These are phyloP conservation scores for Paradoxurus hermaphroditus DNA, from an alignment of 2,113 vertebrate species.

Conservation along the genomic window DNA sequence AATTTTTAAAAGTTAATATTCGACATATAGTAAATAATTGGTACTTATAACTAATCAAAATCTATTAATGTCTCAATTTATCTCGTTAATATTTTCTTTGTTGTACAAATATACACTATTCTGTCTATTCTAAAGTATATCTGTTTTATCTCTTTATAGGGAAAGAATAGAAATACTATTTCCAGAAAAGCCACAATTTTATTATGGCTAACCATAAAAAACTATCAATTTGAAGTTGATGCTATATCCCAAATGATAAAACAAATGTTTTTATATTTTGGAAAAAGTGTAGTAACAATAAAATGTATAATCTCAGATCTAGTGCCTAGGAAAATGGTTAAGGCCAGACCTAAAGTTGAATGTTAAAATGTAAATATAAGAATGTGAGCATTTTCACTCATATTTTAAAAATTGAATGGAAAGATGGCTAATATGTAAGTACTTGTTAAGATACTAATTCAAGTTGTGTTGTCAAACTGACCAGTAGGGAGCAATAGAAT, in stretches of 20 bases:
- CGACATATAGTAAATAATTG: background rate
- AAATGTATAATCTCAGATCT: background rate
- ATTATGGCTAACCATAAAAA: background rate
- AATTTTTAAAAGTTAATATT: background rate
- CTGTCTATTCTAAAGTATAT: constrained; percentile 15
- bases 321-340: background rate
- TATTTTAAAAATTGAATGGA: constrained; percentile 19
- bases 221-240: background rate
- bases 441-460: constrained; percentile 6
- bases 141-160: constrained; percentile 46
- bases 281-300: background rate
- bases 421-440: background rate
- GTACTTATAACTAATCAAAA: background rate
- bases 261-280: constrained; percentile 8
- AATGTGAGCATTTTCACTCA: background rate
- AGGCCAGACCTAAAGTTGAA: constrained; percentile 7
- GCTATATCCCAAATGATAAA: background rate
- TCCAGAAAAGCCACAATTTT: constrained; percentile 21
- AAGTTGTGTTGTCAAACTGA: background rate
- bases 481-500: constrained; percentile 2
- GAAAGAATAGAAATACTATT: background rate
- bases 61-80: background rate
- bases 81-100: background rate
- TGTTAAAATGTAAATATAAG: constrained; percentile 12
- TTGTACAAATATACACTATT: background rate